phyloP scores from a whole-genome alignment of 2,888 invertebrate genomes.

The Neuroscelio doddi region DNA sequence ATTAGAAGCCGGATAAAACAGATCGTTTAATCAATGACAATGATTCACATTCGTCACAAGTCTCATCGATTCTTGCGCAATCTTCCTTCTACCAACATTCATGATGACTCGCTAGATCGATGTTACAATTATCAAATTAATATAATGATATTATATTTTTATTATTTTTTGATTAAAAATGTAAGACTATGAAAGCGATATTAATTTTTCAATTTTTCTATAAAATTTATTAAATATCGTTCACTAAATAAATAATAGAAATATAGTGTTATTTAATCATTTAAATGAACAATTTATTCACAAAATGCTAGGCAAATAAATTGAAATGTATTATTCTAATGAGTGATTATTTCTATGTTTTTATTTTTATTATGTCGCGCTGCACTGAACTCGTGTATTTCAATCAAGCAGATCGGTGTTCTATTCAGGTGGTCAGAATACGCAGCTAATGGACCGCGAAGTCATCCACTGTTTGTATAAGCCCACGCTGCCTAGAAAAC shows the following conservation, averaged over 20 bases:
- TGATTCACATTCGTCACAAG: too few relatives aligned
- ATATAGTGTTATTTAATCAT: too few relatives aligned
- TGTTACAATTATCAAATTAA: too few relatives aligned
- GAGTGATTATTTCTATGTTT: constrained; percentile 9
- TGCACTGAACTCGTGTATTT: constrained; percentile 16
- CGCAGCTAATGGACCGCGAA: constrained; percentile 55
- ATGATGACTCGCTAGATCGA: too few relatives aligned
- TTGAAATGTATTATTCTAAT: constrained; percentile 27
- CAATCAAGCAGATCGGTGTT: constrained; percentile 37
- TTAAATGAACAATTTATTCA: neutral
- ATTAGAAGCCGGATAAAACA: constrained; percentile 56
- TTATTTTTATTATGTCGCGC: constrained; percentile 17
- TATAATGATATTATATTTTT: too few relatives aligned
- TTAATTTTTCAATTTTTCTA: too few relatives aligned
- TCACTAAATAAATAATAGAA: too few relatives aligned
- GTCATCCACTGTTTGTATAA: constrained; percentile 44
- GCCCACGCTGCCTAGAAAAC: constrained; percentile 32
- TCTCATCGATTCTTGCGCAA: too few relatives aligned
- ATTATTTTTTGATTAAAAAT: too few relatives aligned
- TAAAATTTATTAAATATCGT: too few relatives aligned
- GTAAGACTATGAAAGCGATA: too few relatives aligned
- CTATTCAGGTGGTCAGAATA: constrained; percentile 52
- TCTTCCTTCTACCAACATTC: too few relatives aligned
- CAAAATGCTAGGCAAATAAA: constrained; percentile 15
- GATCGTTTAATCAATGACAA: constrained; percentile 59